Evolutionary conservation across 2,113 vertebrate genomes (phyloP).

Genomic region (Brienomyrus longianalis): DNA sequence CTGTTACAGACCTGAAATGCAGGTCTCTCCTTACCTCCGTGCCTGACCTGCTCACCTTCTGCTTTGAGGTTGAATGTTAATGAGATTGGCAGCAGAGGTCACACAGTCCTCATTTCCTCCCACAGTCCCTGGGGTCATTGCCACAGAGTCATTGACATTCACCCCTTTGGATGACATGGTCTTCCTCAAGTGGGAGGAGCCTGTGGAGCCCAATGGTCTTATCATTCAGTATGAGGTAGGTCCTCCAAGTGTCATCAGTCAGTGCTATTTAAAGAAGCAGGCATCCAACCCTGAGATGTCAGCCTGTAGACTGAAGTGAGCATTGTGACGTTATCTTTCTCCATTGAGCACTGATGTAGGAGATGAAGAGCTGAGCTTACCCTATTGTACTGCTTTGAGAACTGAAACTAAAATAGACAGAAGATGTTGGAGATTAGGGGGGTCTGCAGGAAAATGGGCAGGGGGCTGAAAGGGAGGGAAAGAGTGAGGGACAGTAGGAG

Average conservation of each 20-base stretch:
- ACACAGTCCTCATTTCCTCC: neutral
- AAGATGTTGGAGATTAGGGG: neutral
- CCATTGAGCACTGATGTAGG: neutral
- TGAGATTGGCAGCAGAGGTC: constrained; percentile 11
- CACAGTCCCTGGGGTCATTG: constrained; percentile 83
- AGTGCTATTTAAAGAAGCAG: neutral
- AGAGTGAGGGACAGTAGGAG: neutral
- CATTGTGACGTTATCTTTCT: neutral
- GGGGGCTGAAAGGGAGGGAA: neutral
- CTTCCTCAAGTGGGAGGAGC: constrained; percentile 94
- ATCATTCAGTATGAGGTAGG: constrained; percentile 91
- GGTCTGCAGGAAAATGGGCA: neutral
- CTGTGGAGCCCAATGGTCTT: constrained; percentile 85
- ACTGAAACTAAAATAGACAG: neutral
- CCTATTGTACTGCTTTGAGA: neutral
- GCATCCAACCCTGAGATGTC: neutral
- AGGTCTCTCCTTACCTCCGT: neutral
- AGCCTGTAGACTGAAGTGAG: neutral
- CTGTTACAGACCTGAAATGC: neutral
- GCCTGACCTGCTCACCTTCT: neutral
- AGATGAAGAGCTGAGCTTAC: neutral
- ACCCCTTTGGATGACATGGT: constrained; percentile 89
- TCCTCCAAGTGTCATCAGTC: neutral
- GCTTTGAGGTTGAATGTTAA: neutral
- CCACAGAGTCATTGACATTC: constrained; percentile 83